phyloP scores from a whole-genome alignment of 53 echinoderm and acorn worm genomes.

The Henricia sp. region DNA sequence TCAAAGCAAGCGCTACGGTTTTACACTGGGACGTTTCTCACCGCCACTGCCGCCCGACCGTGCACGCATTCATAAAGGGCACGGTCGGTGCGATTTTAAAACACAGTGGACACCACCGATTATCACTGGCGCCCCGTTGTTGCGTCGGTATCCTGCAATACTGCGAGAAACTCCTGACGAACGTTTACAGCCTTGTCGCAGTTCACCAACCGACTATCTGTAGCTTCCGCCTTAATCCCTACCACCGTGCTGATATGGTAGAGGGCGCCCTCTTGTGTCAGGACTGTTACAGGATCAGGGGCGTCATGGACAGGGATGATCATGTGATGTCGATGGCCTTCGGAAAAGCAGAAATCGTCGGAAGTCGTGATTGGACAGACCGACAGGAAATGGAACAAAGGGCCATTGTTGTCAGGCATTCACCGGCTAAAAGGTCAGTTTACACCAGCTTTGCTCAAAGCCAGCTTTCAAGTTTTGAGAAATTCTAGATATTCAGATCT shows the following conservation, averaged over 20 bases:
- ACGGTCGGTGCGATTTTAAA: conserved; percentile 51
- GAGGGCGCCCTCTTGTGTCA: conserved; percentile 52
- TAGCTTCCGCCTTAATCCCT: conserved; percentile 33
- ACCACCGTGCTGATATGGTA: conserved; percentile 65
- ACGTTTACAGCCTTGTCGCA: conserved; percentile 50
- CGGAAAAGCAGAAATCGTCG: not conserved
- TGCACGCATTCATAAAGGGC: conserved; percentile 44
- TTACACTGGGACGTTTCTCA: conserved; percentile 63
- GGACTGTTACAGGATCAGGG: conserved; percentile 29
- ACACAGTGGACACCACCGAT: conserved; percentile 35
- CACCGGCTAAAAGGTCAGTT: conserved; percentile 60
- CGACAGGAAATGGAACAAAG: conserved; percentile 28
- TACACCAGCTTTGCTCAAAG: too few species aligned
- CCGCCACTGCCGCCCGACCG: conserved; percentile 50
- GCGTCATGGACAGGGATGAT: not conserved
- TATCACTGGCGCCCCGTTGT: too few species aligned
- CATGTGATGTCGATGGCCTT: not conserved
- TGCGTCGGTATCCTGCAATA: conserved; percentile 69
- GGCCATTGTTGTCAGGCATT: conserved; percentile 36
- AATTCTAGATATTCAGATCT: too few species aligned
- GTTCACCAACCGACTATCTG: conserved; percentile 58
- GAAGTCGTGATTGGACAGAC: conserved; percentile 22
- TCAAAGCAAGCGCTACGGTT: conserved; percentile 55
- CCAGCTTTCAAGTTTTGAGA: too few species aligned
- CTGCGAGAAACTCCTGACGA: conserved; percentile 56